Evolutionary conservation across 2,888 invertebrate genomes (phyloP).

Genomic region (Hirtodrosophila cameraria): DNA sequence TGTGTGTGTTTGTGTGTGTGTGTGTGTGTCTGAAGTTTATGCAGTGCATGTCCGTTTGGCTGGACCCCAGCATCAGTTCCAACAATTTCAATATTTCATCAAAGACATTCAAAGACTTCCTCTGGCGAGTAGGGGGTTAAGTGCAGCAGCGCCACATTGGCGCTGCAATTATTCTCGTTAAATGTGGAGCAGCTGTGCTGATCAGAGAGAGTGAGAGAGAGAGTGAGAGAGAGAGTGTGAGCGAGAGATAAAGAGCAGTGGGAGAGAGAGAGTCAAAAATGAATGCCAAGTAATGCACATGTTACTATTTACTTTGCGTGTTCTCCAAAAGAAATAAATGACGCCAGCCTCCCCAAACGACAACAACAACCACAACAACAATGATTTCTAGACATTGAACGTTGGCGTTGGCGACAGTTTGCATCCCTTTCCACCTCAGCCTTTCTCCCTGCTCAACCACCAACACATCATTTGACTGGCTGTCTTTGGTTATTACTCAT

Average conservation of each 20-base stretch:
- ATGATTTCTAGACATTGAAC: constrained; percentile 22
- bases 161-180: constrained; percentile 79
- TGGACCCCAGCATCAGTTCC: constrained; percentile 71
- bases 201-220: not conserved
- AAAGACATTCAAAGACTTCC: constrained; percentile 72
- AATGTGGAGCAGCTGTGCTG: constrained; percentile 67
- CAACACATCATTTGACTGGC: constrained; percentile 7
- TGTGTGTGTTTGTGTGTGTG: constrained; percentile 4
- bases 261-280: constrained; percentile 38
- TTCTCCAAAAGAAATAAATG: constrained; percentile 72
- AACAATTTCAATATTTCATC: constrained; percentile 79
- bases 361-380: constrained; percentile 23
- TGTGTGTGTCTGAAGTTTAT: constrained; percentile 28
- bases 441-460: not conserved
- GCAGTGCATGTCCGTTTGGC: constrained; percentile 63
- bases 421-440: constrained; percentile 36
- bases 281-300: constrained; percentile 79
- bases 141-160: constrained; percentile 77
- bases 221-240: not conserved
- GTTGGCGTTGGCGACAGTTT: constrained; percentile 61
- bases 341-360: constrained; percentile 10
- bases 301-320: constrained; percentile 80
- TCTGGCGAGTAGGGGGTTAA: constrained; percentile 55
- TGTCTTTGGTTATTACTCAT: constrained; percentile 70
- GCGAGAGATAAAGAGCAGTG: constrained; percentile 1